Evolutionary conservation across 2,113 vertebrate genomes (phyloP), one percentile per base, ranked within the genome.

Genomic region (Mobula birostris): DNA sequence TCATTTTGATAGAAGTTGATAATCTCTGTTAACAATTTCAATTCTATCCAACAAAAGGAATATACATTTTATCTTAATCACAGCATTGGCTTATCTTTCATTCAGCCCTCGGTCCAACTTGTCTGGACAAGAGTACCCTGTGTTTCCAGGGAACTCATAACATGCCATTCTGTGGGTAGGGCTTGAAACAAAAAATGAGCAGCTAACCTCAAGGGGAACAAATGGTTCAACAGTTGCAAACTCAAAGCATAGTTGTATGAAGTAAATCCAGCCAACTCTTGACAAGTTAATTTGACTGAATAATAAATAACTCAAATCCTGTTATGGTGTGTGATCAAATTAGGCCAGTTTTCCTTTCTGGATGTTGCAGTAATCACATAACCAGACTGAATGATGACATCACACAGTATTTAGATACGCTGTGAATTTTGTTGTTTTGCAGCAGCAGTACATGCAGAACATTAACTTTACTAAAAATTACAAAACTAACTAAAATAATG

Each of bases 31-130:
- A 93, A 36, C 12, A 72, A 74, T 48, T 70, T 72, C 68, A 74
- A 40, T 74, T 93, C 15, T 93, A 68, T 48, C 68, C 3, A 72
- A 92, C 7, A 74, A 72, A 74, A 72, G 36, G 68, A 93, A 93
- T 24, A 72, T 66, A 72, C 70, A 68, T 36, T 19, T 92, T 92
- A 72, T 92, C 90, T 92, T 72, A 92, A 48, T 92, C 90, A 72
- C 32, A 93, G 36, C 36, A 48, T 93, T 40, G 68, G 68, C 32
- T 93, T 74, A 93, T 93, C 90, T 74, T 93, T 21, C 66, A 88
- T 63, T 63, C 5, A 14, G 32, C 29, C n/a, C 58, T 32, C 27
- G 58, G 58, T 58, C 21, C 11, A 72, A 93, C 90, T 11, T 66
- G 90, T 21, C 90, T 48, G 48, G 90, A 93, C 90, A 48, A 48